Evolutionary conservation across 2,888 invertebrate species (phyloP), one percentile per base, ranked within the genome.

Genomic region (Agrochola circellaris): DNA sequence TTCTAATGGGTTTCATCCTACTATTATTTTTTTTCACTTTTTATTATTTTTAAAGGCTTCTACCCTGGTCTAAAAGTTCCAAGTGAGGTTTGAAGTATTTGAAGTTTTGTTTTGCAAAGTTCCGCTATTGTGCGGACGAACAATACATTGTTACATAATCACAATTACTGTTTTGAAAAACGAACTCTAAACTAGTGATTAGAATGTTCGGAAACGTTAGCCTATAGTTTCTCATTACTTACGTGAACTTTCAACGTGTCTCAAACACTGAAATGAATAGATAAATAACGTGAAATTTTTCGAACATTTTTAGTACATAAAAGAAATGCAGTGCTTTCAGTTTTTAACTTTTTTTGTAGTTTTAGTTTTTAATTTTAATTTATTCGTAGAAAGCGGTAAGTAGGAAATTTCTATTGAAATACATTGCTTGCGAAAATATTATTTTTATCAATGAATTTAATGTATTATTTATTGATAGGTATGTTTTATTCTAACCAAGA

Each of bases 381-480:
- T 86, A 77, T 70, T 72, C 74, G 89, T 92, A 78, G 80, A 89
- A 73, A 88, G 91, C 73, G 95, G 95, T 94, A 91, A 91, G 92
- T 74, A 45, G 11, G 20, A 42, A 42, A 0, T 30, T 77, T 66
- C 2, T 67, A 2, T 75, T 74, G 1, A 48, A 56, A 42, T n/a
- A 11, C 1, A 11, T 51, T 48, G 30, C n/a, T 30, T 45, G 51
- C 3, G 20, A 45, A 34, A 30, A 20, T 54, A 30, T 13, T 73
- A 61, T 15, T 30, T 51, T 42, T 34, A 23, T 45, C 5, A 7
- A 51, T 30, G 23, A 48, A 60, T 56, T 56, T 11, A 13, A 17
- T n/a, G n/a, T 45, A n/a, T 11, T 13, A 20, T 23, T 58, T 7
- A 45, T 5, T n/a, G n/a, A n/a, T n/a, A n/a, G n/a, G n/a, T 45